phyloP scores from a whole-genome alignment of 2,113 vertebrate species.

The Melanotaenia duboulayi region DNA sequence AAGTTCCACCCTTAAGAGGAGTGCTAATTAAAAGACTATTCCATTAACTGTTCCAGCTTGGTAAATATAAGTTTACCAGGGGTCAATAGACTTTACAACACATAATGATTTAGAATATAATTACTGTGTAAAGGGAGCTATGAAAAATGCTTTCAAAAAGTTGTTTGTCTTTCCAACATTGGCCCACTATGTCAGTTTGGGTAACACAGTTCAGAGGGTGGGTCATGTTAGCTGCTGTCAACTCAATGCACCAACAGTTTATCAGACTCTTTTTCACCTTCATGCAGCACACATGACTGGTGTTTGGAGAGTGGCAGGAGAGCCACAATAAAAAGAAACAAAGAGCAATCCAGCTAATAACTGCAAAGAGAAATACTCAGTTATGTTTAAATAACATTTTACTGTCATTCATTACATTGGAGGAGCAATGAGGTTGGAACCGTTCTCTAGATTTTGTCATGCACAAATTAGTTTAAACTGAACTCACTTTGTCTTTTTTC shows the following conservation, averaged over 20 bases:
- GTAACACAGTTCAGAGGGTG: constrained; percentile 60
- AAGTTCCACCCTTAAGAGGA: constrained; percentile 75
- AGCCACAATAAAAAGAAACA: constrained; percentile 37
- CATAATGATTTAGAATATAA: constrained; percentile 83
- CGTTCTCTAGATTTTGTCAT: constrained; percentile 5
- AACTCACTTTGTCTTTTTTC: not conserved
- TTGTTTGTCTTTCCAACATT: constrained; percentile 60
- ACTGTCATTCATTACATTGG: constrained; percentile 2
- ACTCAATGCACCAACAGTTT: constrained; percentile 61
- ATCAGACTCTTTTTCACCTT: constrained; percentile 59
- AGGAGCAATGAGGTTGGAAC: constrained; percentile 11
- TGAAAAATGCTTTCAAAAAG: constrained; percentile 73
- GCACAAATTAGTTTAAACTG: constrained; percentile 31
- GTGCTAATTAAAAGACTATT: constrained; percentile 84
- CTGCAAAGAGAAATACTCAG: constrained; percentile 9
- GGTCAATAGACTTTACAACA: constrained; percentile 84
- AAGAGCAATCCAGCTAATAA: constrained; percentile 37
- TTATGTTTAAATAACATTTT: constrained; percentile 13
- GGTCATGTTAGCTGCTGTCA: constrained; percentile 61
- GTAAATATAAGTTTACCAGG: constrained; percentile 86
- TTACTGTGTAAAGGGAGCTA: constrained; percentile 78
- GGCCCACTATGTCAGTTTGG: constrained; percentile 55
- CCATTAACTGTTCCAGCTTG: constrained; percentile 84
- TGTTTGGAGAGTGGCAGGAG: constrained; percentile 44
- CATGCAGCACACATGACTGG: constrained; percentile 42